Conservation (phyloP, 2,888 invertebrate genomes). For the Drosophila basisetae region DNA sequence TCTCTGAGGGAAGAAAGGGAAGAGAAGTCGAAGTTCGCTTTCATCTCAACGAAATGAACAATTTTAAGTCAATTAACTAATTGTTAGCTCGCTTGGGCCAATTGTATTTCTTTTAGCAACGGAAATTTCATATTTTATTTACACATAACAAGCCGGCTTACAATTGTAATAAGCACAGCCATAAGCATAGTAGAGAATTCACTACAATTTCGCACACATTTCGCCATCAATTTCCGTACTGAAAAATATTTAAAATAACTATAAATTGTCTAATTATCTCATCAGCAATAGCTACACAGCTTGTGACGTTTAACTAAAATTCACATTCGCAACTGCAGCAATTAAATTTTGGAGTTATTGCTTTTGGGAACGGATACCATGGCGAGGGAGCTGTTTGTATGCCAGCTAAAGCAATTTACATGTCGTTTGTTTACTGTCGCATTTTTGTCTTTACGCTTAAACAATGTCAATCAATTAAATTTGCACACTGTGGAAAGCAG, state of each 20-base stretch:
- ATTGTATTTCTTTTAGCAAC: conserved; percentile 6
- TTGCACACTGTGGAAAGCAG: conserved; percentile 22
- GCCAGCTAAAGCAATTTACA: conserved; percentile 48
- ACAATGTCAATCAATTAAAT: conserved; percentile 62
- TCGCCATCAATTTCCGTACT: neutral
- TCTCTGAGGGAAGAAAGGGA: conserved; percentile 1
- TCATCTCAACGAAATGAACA: conserved; percentile 57
- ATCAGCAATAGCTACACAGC: neutral
- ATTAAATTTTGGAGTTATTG: conserved; percentile 3
- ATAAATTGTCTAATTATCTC: neutral
- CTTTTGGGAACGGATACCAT: conserved; percentile 1
- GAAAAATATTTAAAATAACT: neutral
- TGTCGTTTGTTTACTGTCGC: conserved; percentile 55
- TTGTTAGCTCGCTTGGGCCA: conserved; percentile 40
- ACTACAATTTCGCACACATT: neutral
- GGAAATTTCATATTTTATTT: conserved; percentile 52
- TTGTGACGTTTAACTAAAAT: neutral
- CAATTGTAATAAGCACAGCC: conserved; percentile 1
- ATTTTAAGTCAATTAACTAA: conserved; percentile 69
- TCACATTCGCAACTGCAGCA: neutral
- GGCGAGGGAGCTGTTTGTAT: conserved; percentile 2
- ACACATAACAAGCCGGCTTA: neutral
- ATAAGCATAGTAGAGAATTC: neutral
- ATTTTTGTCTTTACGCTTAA: conserved; percentile 50
- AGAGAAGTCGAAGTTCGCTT: conserved; percentile 50